A percentile compares a stretch with the other conserved stretches of the same genome.
Evolutionary conservation across 1,140 invertebrate species (phyloP).

Genomic region (Aradophagus sp.): DNA sequence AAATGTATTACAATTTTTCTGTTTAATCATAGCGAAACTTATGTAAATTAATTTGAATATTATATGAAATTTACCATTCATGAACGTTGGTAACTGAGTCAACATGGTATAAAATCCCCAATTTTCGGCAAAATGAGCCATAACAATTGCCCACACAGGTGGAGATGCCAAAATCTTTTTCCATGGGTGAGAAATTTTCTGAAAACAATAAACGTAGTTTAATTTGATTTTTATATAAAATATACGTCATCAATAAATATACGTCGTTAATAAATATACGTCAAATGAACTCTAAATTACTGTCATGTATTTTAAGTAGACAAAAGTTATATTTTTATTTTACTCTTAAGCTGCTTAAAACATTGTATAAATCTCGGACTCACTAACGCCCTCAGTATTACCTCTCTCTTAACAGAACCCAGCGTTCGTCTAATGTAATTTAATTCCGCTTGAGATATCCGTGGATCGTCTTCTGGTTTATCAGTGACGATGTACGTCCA

Average conservation of each 20-base stretch:
- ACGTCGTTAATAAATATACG: too few relatives aligned
- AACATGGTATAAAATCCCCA: constrained; percentile 97
- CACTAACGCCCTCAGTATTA: too few relatives aligned
- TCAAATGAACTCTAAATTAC: too few relatives aligned
- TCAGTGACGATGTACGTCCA: constrained; percentile 85
- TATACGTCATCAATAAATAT: too few relatives aligned
- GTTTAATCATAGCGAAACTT: background rate
- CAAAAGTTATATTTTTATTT: too few relatives aligned
- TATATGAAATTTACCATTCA: constrained; percentile 84
- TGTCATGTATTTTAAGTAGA: too few relatives aligned
- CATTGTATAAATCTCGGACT: too few relatives aligned
- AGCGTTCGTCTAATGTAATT: constrained; percentile 81
- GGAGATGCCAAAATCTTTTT: constrained; percentile 84
- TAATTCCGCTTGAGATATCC: constrained; percentile 84
- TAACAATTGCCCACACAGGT: constrained; percentile 92
- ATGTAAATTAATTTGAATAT: background rate
- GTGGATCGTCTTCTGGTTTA: constrained; percentile 83
- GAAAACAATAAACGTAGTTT: constrained; percentile 34
- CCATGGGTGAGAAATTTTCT: constrained; percentile 84
- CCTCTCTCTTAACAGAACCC: constrained; percentile 49
- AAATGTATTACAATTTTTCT: too few relatives aligned
- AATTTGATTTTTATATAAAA: too few relatives aligned
- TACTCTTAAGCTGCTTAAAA: too few relatives aligned
- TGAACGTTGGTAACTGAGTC: constrained; percentile 92
- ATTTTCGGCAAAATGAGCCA: constrained; percentile 94